These are phyloP conservation scores for Tachypleus tridentatus DNA, from an alignment of 1,140 invertebrate genomes.

Conservation along the genomic window DNA sequence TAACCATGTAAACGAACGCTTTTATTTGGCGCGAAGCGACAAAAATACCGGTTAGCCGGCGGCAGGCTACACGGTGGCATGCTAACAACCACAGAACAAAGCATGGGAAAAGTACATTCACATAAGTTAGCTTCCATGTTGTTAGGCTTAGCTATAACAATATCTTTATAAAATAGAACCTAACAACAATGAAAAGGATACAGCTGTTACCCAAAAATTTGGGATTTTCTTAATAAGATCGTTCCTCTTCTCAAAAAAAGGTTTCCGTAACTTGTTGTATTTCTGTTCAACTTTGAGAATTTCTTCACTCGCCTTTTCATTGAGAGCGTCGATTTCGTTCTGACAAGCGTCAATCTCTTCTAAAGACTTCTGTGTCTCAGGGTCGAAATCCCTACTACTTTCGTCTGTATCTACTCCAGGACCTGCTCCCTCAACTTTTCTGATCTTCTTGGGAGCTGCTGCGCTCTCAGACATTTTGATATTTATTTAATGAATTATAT, in stretches of 20 bases:
- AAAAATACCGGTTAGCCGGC: too few species aligned
- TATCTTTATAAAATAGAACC: too few species aligned
- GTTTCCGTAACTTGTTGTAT: constrained; percentile 76
- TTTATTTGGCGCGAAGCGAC: too few species aligned
- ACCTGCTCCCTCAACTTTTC: constrained; percentile 28
- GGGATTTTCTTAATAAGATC: constrained; percentile 75
- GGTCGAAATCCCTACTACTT: constrained; percentile 43
- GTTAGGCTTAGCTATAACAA: too few species aligned
- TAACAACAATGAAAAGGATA: constrained; percentile 37
- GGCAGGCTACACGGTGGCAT: too few species aligned
- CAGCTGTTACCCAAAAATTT: constrained; percentile 83
- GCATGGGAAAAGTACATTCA: too few species aligned
- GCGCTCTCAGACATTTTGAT: constrained; percentile 24
- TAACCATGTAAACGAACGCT: too few species aligned
- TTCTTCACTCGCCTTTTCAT: constrained; percentile 77
- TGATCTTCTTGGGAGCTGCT: constrained; percentile 30
- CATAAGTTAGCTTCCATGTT: too few species aligned
- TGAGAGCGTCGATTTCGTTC: constrained; percentile 65
- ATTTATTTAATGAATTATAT: too few species aligned
- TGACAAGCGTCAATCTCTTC: constrained; percentile 69
- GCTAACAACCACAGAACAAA: too few species aligned
- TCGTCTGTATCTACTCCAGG: constrained; percentile 27
- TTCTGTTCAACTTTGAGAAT: constrained; percentile 85
- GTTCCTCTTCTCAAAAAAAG: constrained; percentile 69
- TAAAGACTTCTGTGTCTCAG: constrained; percentile 53